Evolutionary conservation across 2,888 invertebrate species (phyloP), one percentile per base, ranked within the genome.

Genomic region (Aleiodes testaceus): DNA sequence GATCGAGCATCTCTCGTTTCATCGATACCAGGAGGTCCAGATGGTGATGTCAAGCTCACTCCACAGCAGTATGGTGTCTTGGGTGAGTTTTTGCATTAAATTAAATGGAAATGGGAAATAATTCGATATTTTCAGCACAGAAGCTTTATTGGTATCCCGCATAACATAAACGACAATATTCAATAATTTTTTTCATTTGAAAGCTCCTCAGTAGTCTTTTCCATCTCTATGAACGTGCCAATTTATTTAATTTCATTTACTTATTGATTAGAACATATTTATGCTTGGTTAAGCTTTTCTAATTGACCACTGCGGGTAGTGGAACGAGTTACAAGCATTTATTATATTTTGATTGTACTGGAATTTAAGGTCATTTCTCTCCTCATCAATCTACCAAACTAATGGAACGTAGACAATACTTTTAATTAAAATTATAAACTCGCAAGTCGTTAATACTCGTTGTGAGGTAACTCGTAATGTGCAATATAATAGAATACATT

Each of bases 41-140:
- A 90, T 52, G 91, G 91, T 76, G 91, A 92, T 44, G 89, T 92
- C 1, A 92, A 91, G 74, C 89, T 96, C 44, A 94, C 95, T 2
- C 95, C 96, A 1, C 95, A 96, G 84, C 96, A 97, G 81, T 90
- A 97, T 36, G 97, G 97, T 72, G 94, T 95, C 30, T 93, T 97
- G 92, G 97, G 95, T 94, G 88, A 93, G 93, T 91, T 30, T 42
- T 42, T 4, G 1, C 14, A 36, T 55, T 55, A 14, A 45, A 64
- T 47, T 44, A 45, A 63, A 45, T 45, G 45, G 1, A 30, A 30
- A 22, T n/a, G n/a, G n/a, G n/a, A 59, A 59, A 59, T 30, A 14
- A 14, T 26, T 26, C 1, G 1, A 26, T 26, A 26, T 42, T 42
- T 66, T 66, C 26, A 44, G 53, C 42, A 66, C 53, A 66, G 14